Evolutionary conservation across 2,888 invertebrate genomes (phyloP), one percentile per base, ranked within the genome.

Genomic region (Synergus gifuensis): DNA sequence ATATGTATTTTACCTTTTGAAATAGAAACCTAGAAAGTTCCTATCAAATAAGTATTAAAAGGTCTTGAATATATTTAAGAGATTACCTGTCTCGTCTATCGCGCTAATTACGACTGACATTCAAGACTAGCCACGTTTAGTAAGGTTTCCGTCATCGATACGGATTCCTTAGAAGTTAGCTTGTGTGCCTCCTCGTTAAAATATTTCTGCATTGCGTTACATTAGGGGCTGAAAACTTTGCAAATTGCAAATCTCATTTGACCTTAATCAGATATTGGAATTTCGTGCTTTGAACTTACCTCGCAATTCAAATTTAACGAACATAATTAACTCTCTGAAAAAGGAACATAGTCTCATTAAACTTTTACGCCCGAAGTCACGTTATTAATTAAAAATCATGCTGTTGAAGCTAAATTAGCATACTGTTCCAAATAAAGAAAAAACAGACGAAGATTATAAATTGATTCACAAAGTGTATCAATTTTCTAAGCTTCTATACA

Each of bases 111-210:
- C 77, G 46, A n/a, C 16, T 60, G 77, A 69, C 28, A 78, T 73
- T 73, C 54, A 49, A 73, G 36, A 73, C 73, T 4, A 36, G 16
- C 54, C 54, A 76, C 60, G 77, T 79, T 80, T 87, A 86, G 84
- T 89, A 88, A 77, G 90, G 90, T 86, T 89, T 87, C 89, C 85
- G 85, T 87, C 87, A 90, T 84, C 86, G 88, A 90, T 89, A 90
- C 88, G 88, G 89, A 90, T 89, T 89, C 90, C 89, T 86, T 87
- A 87, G 83, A 89, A 89, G 86, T 86, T 82, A 67, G 36, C 79
- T 78, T 81, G 86, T 86, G 87, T 87, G 87, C 86, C 86, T 81
- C 5, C 87, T 85, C 81, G 84, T 85, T 77, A 88, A 86, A 86
- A 86, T 85, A 81, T 83, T 85, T 81, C 66, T 76, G 83, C 85